Evolutionary conservation across 2,888 invertebrate species (phyloP), one percentile per base, ranked within the genome.

Genomic region (Thelaira solivaga): DNA sequence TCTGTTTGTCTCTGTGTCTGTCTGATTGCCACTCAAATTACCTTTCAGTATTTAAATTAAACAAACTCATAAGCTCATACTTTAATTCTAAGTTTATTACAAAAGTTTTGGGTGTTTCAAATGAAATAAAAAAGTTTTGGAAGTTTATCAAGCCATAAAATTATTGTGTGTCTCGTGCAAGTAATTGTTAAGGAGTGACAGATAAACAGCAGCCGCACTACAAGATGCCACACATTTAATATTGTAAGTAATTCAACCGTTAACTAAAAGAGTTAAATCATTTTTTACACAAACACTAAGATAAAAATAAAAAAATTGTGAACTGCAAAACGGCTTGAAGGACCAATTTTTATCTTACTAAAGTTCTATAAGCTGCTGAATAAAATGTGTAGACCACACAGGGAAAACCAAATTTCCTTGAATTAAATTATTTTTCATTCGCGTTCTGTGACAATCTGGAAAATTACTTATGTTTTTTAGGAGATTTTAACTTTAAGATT

Each of bases 111-210:
- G 16, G 11, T 36, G 13, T 22, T 49, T 29, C 26, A 34, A 22
- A 47, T 26, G 18, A 20, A 36, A 36, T 6, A 22, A 47, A 49
- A 26, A 55, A 20, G 3, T 18, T 22, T 49, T 45, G 68, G 64
- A 62, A 81, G 75, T 82, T 80, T 82, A 76, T 81, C 72, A 77
- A 81, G 78, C 47, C 68, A 47, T 73, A 62, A 81, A 79, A 80
- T 80, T 64, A 81, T 61, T 74, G 77, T 81, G 71, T 81, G 74
- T 76, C 76, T 77, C 57, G 55, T 18, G 59, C 26, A 65, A 13
- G 59, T 68, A 61, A 61, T 34, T 39, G 18, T 36, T 36, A 76
- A 64, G 59, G 43, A 71, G 45, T 36, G 71, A 43, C 71, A 62
- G 22, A 11, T n/a, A 4, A 26, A 22, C 20, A 62, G n/a, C 16